Percentiles rank a stretch among this genome's conserved stretches.
Evolutionary conservation across 2,888 invertebrate species (phyloP).

Genomic region (Nysson spinosus): DNA sequence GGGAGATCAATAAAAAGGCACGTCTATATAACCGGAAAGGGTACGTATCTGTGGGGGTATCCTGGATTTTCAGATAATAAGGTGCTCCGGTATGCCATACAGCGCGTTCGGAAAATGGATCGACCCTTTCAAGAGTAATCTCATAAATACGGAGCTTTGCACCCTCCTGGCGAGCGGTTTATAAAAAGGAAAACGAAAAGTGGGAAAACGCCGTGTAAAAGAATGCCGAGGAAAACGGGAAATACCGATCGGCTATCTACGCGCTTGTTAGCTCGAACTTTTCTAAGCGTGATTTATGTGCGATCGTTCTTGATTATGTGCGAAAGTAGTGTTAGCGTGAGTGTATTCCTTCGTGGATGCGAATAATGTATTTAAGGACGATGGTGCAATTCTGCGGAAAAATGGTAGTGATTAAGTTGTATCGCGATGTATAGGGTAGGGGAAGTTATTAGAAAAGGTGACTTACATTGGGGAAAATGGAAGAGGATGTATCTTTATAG

Average conservation of each 20-base stretch:
- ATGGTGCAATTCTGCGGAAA: too few species aligned
- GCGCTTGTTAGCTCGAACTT: too few species aligned
- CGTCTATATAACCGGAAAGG: conserved; percentile 38
- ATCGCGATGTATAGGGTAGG: too few species aligned
- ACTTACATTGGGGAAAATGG: too few species aligned
- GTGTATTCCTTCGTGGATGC: too few species aligned
- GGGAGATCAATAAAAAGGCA: conserved; percentile 45
- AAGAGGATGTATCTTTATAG: too few species aligned
- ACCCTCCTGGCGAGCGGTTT: conserved; percentile 27
- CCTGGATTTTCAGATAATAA: conserved; percentile 59
- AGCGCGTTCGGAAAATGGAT: conserved; percentile 55
- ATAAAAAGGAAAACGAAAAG: conserved; percentile 25
- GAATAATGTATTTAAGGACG: too few species aligned
- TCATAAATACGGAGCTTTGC: conserved; percentile 59
- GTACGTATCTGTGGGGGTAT: conserved; percentile 30
- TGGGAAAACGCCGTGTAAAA: not conserved
- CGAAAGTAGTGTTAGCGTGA: too few species aligned
- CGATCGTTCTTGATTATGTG: too few species aligned
- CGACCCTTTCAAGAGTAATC: conserved; percentile 59
- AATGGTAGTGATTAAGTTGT: too few species aligned
- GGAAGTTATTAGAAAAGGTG: too few species aligned
- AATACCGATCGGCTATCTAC: not conserved
- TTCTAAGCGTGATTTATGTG: too few species aligned
- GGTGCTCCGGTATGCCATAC: conserved; percentile 56
- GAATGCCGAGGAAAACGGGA: not conserved